A percentile compares a stretch with the other conserved stretches of the same genome.
Evolutionary conservation across 2,888 invertebrate genomes (phyloP).

Genomic region (Atethmia centrago): DNA sequence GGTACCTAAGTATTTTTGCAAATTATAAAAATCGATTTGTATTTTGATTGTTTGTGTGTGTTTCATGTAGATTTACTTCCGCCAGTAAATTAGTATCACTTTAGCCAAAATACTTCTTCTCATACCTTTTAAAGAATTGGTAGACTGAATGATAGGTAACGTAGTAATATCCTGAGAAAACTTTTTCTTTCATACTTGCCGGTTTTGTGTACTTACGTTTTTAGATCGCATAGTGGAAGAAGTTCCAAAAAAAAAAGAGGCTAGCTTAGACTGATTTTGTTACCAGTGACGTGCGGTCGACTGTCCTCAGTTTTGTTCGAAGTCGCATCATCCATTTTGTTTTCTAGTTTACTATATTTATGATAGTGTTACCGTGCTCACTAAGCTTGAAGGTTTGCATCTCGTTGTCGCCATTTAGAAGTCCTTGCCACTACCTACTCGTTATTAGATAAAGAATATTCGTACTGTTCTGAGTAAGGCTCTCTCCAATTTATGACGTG

Average conservation of each 20-base stretch:
- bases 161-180: not conserved
- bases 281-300: not conserved
- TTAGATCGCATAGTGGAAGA: not conserved
- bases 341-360: not conserved
- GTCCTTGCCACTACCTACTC: not conserved
- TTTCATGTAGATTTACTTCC: not conserved
- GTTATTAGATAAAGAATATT: not conserved
- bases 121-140: not conserved
- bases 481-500: no score
- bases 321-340: not conserved
- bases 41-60: not conserved
- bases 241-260: not conserved
- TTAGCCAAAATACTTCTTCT: not conserved
- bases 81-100: no score
- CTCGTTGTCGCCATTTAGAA: not conserved
- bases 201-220: not conserved
- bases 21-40: conserved; percentile 2
- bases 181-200: not conserved
- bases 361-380: not conserved
- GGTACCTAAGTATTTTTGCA: not conserved
- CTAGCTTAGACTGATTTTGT: not conserved
- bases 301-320: not conserved
- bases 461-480: not conserved
- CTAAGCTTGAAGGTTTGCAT: not conserved
- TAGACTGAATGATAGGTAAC: not conserved